phyloP scores from a whole-genome alignment of 2,113 vertebrate species.

The Pipra filicauda region DNA sequence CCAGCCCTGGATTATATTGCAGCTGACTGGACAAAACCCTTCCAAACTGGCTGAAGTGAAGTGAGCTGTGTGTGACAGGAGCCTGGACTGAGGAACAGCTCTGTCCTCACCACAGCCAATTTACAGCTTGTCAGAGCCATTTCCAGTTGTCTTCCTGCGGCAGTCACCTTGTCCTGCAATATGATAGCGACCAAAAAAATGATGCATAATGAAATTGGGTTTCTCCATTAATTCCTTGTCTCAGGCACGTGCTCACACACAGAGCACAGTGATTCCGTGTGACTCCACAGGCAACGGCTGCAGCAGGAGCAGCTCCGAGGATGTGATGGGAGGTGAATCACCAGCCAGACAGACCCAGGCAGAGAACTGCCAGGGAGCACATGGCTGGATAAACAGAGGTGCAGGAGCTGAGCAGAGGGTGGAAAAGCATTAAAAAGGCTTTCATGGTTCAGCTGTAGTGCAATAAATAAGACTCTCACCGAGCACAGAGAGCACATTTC shows the following conservation, averaged over 20 bases:
- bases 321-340: neutral
- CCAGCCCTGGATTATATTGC: neutral
- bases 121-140: neutral
- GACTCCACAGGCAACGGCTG: neutral
- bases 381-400: neutral
- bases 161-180: neutral
- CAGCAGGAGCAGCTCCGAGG: neutral
- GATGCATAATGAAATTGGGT: neutral
- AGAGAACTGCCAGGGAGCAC: neutral
- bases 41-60: neutral
- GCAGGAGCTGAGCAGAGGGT: neutral
- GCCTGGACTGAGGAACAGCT: neutral
- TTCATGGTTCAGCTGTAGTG: neutral
- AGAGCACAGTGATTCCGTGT: neutral
- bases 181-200: neutral
- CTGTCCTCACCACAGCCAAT: neutral
- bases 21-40: neutral
- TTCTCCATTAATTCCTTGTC: neutral
- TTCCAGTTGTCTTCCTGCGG: neutral
- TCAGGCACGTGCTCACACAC: neutral
- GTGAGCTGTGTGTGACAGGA: neutral
- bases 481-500: neutral
- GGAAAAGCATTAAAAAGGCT: neutral
- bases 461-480: neutral
- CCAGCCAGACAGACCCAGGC: neutral